Conservation (phyloP, 2,797 vertebrate genomes). For the Diplodus sargus region DNA sequence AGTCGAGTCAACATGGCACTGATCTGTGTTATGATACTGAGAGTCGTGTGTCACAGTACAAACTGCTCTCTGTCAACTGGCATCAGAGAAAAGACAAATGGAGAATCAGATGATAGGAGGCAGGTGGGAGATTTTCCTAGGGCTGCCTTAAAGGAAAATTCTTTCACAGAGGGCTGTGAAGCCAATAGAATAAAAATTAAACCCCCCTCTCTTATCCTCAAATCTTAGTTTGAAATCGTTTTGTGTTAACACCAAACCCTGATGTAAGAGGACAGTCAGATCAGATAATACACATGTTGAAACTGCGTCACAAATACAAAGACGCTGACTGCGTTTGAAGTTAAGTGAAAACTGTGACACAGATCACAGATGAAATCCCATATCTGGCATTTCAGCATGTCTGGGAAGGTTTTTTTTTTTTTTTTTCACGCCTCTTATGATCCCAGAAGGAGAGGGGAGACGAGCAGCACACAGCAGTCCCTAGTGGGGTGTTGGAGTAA, state of each 20-base stretch:
- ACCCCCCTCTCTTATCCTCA: slow-evolving; percentile 23
- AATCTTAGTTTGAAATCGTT: neutral
- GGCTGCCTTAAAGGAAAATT: slow-evolving; percentile 15
- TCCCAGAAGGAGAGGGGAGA: slow-evolving; percentile 43
- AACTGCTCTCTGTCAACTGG: slow-evolving; percentile 63
- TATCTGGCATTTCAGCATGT: slow-evolving; percentile 22
- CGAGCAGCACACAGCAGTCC: slow-evolving; percentile 73
- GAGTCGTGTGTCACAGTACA: slow-evolving; percentile 57
- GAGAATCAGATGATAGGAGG: slow-evolving; percentile 32
- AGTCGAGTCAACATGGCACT: slow-evolving; percentile 52
- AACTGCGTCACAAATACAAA: slow-evolving; percentile 41
- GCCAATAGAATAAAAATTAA: slow-evolving; percentile 26
- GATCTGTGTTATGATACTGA: slow-evolving; percentile 59
- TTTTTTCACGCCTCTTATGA: slow-evolving; percentile 44
- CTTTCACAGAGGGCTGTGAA: slow-evolving; percentile 9
- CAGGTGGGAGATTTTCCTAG: slow-evolving; percentile 26
- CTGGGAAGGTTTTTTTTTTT: slow-evolving; percentile 4
- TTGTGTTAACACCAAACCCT: slow-evolving; percentile 9
- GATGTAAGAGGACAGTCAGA: slow-evolving; percentile 22
- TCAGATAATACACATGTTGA: slow-evolving; percentile 36
- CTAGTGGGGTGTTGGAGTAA: slow-evolving; percentile 78
- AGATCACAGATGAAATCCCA: slow-evolving; percentile 49
- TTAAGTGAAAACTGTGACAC: slow-evolving; percentile 25
- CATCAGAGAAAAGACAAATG: slow-evolving; percentile 46
- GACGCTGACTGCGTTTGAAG: slow-evolving; percentile 15